Evolutionary conservation across 1,140 invertebrate genomes (phyloP).

Genomic region (Diachasmimorpha longicaudata): DNA sequence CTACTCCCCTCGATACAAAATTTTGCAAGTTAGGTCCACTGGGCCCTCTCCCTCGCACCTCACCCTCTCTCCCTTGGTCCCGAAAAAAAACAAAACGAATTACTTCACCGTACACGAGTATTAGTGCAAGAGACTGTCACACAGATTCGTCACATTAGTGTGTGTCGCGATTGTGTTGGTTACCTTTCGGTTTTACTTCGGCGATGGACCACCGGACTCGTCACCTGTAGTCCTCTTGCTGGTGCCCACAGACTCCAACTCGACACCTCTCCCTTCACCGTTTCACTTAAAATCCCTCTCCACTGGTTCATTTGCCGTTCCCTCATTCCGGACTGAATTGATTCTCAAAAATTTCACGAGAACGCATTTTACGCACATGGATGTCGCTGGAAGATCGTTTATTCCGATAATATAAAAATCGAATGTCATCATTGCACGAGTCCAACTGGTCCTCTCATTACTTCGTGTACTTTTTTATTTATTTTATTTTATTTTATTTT

Average conservation of each 20-base stretch:
- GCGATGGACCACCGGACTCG: conserved; percentile 54
- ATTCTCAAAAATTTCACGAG: background rate
- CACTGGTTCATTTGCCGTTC: background rate
- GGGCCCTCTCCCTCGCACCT: background rate
- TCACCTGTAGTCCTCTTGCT: conserved; percentile 44
- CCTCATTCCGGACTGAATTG: background rate
- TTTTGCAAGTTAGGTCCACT: conserved; percentile 40
- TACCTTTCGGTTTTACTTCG: background rate
- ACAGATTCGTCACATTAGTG: conserved; percentile 17
- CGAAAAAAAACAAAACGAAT: conserved; percentile 14
- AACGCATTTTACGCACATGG: background rate
- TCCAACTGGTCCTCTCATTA: background rate
- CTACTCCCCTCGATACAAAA: conserved; percentile 21
- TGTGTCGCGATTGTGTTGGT: background rate
- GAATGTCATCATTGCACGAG: background rate
- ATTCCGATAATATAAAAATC: background rate
- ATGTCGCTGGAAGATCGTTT: background rate
- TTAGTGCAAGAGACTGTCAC: conserved; percentile 6
- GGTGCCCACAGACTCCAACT: conserved; percentile 29
- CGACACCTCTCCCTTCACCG: background rate
- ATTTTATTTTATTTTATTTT: too few species aligned
- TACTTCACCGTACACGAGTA: background rate
- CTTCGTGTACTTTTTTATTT: background rate
- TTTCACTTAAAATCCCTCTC: background rate
- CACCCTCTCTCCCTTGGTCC: background rate